Base-by-base conservation (phyloP, 1,140 invertebrate species). In the Calephelis nemesis region DNA sequence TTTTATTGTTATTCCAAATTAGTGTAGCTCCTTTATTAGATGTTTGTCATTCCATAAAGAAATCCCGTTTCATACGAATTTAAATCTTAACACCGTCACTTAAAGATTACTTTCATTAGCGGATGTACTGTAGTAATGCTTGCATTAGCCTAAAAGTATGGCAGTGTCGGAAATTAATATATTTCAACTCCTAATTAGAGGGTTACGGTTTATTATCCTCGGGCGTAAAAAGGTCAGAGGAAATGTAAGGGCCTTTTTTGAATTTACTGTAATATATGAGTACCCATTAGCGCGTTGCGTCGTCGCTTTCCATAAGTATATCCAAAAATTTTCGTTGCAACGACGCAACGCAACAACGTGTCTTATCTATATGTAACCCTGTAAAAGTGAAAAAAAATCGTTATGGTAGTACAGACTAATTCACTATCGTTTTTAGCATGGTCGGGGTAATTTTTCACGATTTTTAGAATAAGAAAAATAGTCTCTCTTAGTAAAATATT, bases 1-100 rank as follows among this genome's bases (percentile, higher is more conserved):
- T 71, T 69, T 77, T 73, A 78, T 77, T 79, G 77, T 79, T 75
- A 62, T 74, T 71, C 77, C 75, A 77, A 79, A 81, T 77, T 75
- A 71, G 75, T 54, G 69, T 73, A 62, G 64, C 65, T 49, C 65
- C 74, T 71, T 71, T 71, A 73, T 75, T 71, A 73, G 67, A 47
- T 65, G 71, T 69, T 74, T 64, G 64, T 60, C 48, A 70, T 63
- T 45, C 69, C 52, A 68, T 63, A 63, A 69, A 52, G 50, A 67
- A 30, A 40, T 64, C 8, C 12, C 7, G 7, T 49, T 48, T 12
- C 67, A 63, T 8, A 39, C 47, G 5, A 67, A 66, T 15, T 39
- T 54, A 30, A 63, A 58, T 60, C 50, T 66, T 69, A 69, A 12
- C 11, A n/a, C 49, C 0, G n/a, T 19, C 0, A 5, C 11, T 42